Evolutionary conservation across 2,888 invertebrate species (phyloP), one percentile per base, ranked within the genome.

Genomic region (Coremacera marginata): DNA sequence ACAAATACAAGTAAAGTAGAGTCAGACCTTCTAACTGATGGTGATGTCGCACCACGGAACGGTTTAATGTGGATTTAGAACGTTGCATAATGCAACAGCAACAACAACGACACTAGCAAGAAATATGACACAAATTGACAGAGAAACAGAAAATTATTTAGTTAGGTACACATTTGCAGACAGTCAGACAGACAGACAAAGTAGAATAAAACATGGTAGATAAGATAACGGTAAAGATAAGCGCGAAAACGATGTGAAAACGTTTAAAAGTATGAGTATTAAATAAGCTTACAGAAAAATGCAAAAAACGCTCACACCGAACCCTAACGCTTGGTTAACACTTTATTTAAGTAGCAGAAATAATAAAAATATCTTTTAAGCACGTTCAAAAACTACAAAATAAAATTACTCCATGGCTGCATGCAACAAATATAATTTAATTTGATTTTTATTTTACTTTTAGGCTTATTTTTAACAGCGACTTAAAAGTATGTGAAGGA

Each of bases 211-310:
- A 67, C 19, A 44, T 62, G 65, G 76, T 57, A 67, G 67, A 75
- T 78, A 31, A 31, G 3, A 52, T 5, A 16, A 52, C n/a, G 52
- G 16, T 16, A 5, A 19, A n/a, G 9, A 19, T 5, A 7, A 72
- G 71, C 49, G 68, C 70, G 75, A 73, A 68, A 60, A 75, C 70
- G 72, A 77, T 72, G 70, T 72, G 72, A 75, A 62, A 79, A 75
- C 62, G 57, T 37, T 25, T 22, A 19, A 55, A 62, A 37, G 67
- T 31, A 51, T 52, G 51, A 74, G 51, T 55, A 37, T 44, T 63
- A 34, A 63, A 63, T 16, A 34, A 34, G 14, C n/a, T 5, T 16
- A 5, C 19, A 19, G 1, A 55, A 52, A 19, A 52, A 52, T 37
- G 55, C 0, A 25, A 25, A 5, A 9, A 5, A 22, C 8, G 14